Conservation (phyloP, 2,888 invertebrate species). For the Eupithecia vulgata region DNA sequence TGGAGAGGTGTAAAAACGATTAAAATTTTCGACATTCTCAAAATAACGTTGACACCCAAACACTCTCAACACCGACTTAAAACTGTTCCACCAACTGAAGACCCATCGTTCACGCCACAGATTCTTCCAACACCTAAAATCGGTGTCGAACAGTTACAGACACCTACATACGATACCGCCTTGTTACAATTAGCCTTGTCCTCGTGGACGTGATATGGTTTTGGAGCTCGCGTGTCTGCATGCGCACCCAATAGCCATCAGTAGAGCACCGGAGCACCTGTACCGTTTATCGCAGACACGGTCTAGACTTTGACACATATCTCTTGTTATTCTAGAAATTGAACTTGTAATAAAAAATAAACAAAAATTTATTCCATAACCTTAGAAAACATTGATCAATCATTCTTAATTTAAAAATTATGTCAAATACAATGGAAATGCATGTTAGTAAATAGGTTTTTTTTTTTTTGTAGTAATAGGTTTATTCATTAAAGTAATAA, state of each 20-base stretch:
- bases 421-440: too few relatives aligned
- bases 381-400: too few relatives aligned
- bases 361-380: too few relatives aligned
- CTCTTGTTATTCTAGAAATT: not conserved
- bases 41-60: not conserved
- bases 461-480: too few relatives aligned
- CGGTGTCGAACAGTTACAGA: conserved; percentile 36
- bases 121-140: conserved; percentile 21
- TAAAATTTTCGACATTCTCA: not conserved
- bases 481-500: too few relatives aligned
- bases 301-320: conserved; percentile 12
- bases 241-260: not conserved
- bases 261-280: conserved; percentile 12
- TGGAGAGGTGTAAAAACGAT: not conserved
- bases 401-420: too few relatives aligned
- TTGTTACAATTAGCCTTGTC: conserved; percentile 31
- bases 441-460: too few relatives aligned
- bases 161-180: conserved; percentile 16
- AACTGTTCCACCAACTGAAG: not conserved
- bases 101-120: not conserved
- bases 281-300: conserved; percentile 19
- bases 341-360: not conserved
- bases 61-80: not conserved
- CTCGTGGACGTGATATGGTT: conserved; percentile 30
- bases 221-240: conserved; percentile 20